Percentiles rank a stretch among this genome's conserved stretches.
Conservation (phyloP, 2,888 invertebrate genomes). For the Leptinotarsa tumamoca region DNA sequence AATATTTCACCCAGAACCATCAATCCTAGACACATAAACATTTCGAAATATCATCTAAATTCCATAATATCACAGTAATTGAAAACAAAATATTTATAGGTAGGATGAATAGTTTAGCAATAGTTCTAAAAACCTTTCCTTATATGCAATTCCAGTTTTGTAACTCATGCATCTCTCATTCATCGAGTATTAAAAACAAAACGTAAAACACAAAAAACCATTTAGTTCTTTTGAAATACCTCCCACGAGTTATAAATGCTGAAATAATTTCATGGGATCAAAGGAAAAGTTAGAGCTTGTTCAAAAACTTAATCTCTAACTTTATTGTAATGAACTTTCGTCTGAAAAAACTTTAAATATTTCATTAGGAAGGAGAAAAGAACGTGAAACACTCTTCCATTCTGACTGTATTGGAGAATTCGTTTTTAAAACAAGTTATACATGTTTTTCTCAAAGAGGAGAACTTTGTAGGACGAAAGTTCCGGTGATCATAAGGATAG, state of each 20-base stretch:
- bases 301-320: conserved; percentile 34
- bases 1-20: no score
- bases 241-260: conserved; percentile 22
- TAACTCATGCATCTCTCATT: no score
- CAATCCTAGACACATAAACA: no score
- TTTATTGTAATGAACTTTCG: conserved; percentile 35
- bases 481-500: no score
- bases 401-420: conserved; percentile 1
- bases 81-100: no score
- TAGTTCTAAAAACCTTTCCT: no score
- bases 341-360: conserved; percentile 36
- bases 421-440: background rate
- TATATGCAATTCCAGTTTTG: no score
- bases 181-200: background rate
- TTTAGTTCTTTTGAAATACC: conserved; percentile 31
- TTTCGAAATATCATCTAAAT: no score
- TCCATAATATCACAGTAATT: no score
- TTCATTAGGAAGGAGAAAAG: conserved; percentile 26
- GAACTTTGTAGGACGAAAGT: background rate
- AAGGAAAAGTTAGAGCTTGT: conserved; percentile 35
- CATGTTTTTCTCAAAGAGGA: background rate
- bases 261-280: conserved; percentile 34
- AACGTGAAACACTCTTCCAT: background rate
- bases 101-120: no score
- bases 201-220: conserved; percentile 11